These are phyloP conservation scores for Brachyistius frenatus DNA, from an alignment of 2,113 vertebrate species.

Conservation along the genomic window DNA sequence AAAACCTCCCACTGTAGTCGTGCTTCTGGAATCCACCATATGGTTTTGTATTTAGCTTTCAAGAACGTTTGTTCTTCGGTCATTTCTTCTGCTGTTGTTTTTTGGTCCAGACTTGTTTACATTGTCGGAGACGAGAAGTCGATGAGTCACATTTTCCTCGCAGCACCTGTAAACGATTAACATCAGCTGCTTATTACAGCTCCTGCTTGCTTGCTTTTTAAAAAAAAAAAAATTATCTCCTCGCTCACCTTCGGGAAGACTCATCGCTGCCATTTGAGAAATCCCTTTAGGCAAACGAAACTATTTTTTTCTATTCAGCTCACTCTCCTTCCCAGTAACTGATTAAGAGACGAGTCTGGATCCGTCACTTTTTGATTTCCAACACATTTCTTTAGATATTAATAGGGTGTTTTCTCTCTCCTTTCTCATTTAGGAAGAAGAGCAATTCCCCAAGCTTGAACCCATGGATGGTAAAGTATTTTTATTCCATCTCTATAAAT, in stretches of 20 bases:
- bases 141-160: not conserved
- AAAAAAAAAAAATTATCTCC: too few species aligned
- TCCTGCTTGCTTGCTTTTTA: not conserved
- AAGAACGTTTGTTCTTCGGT: not conserved
- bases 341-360: not conserved
- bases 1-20: not conserved
- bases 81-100: not conserved
- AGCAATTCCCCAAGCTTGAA: constrained; percentile 46
- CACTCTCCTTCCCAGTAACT: too few species aligned
- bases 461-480: constrained; percentile 69
- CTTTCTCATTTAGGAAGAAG: constrained; percentile 47
- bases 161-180: not conserved
- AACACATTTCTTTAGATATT: not conserved
- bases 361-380: not conserved
- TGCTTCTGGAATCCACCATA: not conserved
- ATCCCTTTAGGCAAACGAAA: not conserved
- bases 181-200: not conserved
- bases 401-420: not conserved
- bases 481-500: not conserved
- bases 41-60: too few species aligned
- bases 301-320: too few species aligned
- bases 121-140: not conserved
- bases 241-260: not conserved
- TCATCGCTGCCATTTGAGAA: not conserved
- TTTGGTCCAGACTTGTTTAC: not conserved